phyloP scores from a whole-genome alignment of 2,113 vertebrate genomes.

The Sigmodon hispidus region DNA sequence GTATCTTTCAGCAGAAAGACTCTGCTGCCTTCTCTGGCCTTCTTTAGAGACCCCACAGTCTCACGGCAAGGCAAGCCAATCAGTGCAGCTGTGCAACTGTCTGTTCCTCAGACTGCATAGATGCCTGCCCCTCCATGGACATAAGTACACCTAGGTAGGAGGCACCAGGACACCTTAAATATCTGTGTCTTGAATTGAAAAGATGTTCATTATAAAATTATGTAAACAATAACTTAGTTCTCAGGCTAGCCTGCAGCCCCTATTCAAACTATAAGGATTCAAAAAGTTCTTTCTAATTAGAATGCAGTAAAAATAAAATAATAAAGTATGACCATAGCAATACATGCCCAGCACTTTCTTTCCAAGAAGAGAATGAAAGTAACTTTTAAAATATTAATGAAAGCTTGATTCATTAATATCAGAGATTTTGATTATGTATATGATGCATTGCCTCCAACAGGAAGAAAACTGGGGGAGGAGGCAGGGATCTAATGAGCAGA shows the following conservation, averaged over 20 bases:
- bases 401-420: background rate
- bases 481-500: background rate
- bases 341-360: background rate
- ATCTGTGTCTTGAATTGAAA: background rate
- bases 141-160: background rate
- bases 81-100: background rate
- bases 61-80: background rate
- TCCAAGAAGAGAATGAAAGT: background rate
- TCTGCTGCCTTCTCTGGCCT: background rate
- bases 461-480: background rate
- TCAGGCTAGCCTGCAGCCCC: background rate
- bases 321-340: background rate
- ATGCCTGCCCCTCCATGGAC: accelerated
- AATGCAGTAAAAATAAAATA: background rate
- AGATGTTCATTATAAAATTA: background rate
- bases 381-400: background rate
- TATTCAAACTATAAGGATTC: background rate
- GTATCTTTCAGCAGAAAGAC: background rate
- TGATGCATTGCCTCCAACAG: background rate
- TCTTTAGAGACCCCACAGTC: background rate
- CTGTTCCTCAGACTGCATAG: background rate
- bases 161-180: accelerated
- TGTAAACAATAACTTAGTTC: background rate
- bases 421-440: background rate
- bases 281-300: background rate